Conservation (phyloP, 2,113 vertebrate genomes). For the Gambusia affinis region DNA sequence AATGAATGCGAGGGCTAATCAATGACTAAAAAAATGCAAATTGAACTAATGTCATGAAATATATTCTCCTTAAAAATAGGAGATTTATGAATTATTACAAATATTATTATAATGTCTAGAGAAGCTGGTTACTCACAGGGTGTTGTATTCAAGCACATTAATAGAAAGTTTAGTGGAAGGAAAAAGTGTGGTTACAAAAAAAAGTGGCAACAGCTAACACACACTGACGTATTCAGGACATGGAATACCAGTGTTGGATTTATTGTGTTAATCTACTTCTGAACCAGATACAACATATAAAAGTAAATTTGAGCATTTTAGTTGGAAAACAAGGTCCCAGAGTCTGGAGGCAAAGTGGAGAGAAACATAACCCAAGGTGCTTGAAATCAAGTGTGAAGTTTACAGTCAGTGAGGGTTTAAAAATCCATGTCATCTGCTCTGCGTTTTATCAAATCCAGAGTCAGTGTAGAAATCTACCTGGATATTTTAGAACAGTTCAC, state of each 20-base stretch:
- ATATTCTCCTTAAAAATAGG: not conserved
- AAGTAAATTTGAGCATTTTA: not conserved
- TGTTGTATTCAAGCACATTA: not conserved
- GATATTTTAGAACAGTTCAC: not conserved
- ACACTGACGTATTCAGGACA: not conserved
- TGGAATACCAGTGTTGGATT: not conserved
- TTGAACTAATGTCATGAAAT: not conserved
- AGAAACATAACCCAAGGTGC: not conserved
- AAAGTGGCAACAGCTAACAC: not conserved
- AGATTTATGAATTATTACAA: too few relatives aligned
- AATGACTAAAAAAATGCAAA: not conserved
- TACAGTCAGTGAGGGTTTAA: not conserved
- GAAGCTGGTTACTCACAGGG: not conserved
- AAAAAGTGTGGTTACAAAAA: not conserved
- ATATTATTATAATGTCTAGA: not conserved
- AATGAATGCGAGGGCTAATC: not conserved
- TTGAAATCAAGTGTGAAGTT: not conserved
- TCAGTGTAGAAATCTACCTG: not conserved
- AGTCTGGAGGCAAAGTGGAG: not conserved
- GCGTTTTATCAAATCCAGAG: not conserved
- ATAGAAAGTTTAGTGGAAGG: not conserved
- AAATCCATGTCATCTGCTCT: not conserved
- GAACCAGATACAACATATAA: not conserved
- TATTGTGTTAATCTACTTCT: not conserved
- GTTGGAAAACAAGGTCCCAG: not conserved